These are phyloP conservation scores for Apostichopus japonicus DNA, from an alignment of 35 echinoderm and acorn worm genomes.

Conservation along the genomic window DNA sequence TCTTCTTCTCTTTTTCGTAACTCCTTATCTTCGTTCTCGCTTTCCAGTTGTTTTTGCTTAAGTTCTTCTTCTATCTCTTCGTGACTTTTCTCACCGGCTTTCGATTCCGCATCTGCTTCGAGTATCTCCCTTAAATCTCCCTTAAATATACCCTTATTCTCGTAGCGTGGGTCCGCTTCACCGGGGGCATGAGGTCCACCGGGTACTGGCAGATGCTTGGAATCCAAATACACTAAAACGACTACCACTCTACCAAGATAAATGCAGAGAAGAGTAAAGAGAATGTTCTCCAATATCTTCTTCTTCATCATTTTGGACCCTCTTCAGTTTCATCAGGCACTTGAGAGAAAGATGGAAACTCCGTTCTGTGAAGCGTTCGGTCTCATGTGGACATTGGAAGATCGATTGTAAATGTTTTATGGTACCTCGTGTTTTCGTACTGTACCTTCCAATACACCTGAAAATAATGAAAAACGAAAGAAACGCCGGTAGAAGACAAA, in stretches of 20 bases:
- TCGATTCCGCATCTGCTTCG: slow-evolving; percentile 28
- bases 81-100: slow-evolving; percentile 2
- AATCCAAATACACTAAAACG: slow-evolving; percentile 67
- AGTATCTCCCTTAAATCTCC: background rate
- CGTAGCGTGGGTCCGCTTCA: background rate
- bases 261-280: slow-evolving; percentile 61
- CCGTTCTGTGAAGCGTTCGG: too few species aligned
- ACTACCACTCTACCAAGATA: slow-evolving; percentile 63
- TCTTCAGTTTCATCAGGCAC: background rate
- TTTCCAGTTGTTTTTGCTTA: slow-evolving; percentile 37
- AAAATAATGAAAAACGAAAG: too few species aligned
- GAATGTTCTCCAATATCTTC: slow-evolving; percentile 59
- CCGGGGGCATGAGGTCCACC: slow-evolving; percentile 21
- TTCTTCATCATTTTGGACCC: slow-evolving; percentile 4
- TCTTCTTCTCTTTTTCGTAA: slow-evolving; percentile 17
- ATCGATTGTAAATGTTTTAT: too few species aligned
- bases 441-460: too few species aligned
- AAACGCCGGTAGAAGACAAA: too few species aligned
- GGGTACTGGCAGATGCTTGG: slow-evolving; percentile 2
- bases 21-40: slow-evolving; percentile 22
- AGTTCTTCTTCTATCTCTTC: background rate
- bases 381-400: too few species aligned
- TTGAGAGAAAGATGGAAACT: background rate
- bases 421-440: too few species aligned
- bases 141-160: background rate